Percentiles rank a stretch among this genome's conserved stretches.
Evolutionary conservation across 1,140 invertebrate genomes (phyloP).

Genomic region (Rhagoletis pomonella): DNA sequence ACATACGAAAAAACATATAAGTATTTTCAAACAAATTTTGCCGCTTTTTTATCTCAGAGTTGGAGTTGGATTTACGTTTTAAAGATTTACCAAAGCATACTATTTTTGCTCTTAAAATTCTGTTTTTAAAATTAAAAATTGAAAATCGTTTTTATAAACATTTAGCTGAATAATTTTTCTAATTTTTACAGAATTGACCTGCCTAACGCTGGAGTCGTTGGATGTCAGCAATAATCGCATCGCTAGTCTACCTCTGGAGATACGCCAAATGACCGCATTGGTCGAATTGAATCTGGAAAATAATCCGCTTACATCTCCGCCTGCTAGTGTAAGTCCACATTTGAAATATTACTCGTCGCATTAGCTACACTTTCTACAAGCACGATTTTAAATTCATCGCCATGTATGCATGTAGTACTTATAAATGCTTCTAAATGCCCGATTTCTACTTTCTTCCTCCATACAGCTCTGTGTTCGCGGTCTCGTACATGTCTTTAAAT

Average conservation of each 20-base stretch:
- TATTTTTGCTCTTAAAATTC: too few relatives aligned
- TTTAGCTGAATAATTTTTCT: too few relatives aligned
- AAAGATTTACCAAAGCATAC: too few relatives aligned
- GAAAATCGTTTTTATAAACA: too few relatives aligned
- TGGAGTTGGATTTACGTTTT: too few relatives aligned
- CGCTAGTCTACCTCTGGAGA: constrained; percentile 87
- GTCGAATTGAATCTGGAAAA: constrained; percentile 88
- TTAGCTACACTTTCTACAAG: background rate
- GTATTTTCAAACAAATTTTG: too few relatives aligned
- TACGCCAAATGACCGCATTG: constrained; percentile 87
- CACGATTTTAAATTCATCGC: background rate
- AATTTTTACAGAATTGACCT: constrained; percentile 68
- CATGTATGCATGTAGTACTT: background rate
- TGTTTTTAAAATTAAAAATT: too few relatives aligned
- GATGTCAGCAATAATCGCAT: constrained; percentile 93
- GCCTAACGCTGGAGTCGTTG: constrained; percentile 87
- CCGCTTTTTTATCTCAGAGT: too few relatives aligned
- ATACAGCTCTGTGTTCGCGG: constrained; percentile 92
- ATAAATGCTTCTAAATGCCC: background rate
- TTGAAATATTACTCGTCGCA: background rate
- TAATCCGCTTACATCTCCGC: constrained; percentile 92
- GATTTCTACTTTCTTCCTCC: constrained; percentile 57
- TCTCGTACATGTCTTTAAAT: constrained; percentile 95
- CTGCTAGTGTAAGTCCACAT: constrained; percentile 87
- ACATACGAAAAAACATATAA: too few relatives aligned